Evolutionary conservation across 2,888 invertebrate species (phyloP).

Genomic region (Synergus japonicus): DNA sequence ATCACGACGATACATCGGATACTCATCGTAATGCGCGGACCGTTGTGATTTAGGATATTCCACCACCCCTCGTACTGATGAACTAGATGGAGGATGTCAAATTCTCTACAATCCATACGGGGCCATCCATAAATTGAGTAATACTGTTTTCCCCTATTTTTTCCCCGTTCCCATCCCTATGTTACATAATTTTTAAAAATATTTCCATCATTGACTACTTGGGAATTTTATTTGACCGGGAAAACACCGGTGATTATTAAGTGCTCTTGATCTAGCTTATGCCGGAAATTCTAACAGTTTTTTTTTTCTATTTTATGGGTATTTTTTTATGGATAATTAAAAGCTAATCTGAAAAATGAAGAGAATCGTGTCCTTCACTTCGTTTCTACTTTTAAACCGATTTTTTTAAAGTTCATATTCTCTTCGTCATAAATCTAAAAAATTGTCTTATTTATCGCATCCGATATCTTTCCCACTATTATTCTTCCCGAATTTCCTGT

Average conservation of each 20-base stretch:
- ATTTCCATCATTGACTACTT: no score
- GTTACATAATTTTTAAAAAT: no score
- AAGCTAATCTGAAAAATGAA: conserved; percentile 14
- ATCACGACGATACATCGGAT: conserved; percentile 62
- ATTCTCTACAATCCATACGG: conserved; percentile 4
- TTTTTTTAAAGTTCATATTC: no score
- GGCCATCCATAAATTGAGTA: no score
- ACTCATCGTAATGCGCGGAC: conserved; percentile 44
- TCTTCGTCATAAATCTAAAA: no score
- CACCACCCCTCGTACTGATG: conserved; percentile 40
- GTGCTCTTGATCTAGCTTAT: no score
- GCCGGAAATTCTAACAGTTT: no score
- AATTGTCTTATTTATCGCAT: conserved; percentile 10
- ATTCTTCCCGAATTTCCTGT: conserved; percentile 32
- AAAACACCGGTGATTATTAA: no score
- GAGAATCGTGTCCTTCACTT: conserved; percentile 5
- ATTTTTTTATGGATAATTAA: conserved; percentile 5
- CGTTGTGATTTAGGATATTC: conserved; percentile 42
- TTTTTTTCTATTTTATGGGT: no score
- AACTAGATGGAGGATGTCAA: conserved; percentile 18
- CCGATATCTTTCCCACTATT: conserved; percentile 17
- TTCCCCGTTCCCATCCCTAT: no score
- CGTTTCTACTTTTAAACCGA: not conserved
- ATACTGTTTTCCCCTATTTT: no score
- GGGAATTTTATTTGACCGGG: no score